phyloP scores from a whole-genome alignment of 2,888 invertebrate species.

The Eupsilia transversa region DNA sequence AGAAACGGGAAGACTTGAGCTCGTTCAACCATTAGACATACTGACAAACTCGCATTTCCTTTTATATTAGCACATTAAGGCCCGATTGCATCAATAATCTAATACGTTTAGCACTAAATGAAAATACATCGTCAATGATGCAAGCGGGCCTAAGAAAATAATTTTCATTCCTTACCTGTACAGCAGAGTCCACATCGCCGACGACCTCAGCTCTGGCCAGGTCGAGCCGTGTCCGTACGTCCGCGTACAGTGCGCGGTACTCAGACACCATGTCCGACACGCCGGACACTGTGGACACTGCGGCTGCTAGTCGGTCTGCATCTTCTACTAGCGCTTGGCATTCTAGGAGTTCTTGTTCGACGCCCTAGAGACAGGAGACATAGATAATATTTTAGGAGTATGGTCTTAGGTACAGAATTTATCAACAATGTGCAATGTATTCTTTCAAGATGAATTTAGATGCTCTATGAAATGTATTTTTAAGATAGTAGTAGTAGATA shows the following conservation, averaged over 20 bases:
- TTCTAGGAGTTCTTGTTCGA: conserved; percentile 82
- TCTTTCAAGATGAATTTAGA: background rate
- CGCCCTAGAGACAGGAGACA: conserved; percentile 71
- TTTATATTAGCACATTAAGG: background rate
- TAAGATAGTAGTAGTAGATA: background rate
- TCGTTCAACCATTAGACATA: background rate
- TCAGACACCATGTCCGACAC: conserved; percentile 83
- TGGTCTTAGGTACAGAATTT: background rate
- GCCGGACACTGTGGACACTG: conserved; percentile 74
- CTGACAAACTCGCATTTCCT: background rate
- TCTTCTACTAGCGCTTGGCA: conserved; percentile 82
- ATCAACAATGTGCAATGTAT: background rate
- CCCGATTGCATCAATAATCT: background rate
- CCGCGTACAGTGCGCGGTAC: conserved; percentile 82
- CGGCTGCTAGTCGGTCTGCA: conserved; percentile 81
- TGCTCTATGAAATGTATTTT: background rate
- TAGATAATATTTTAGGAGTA: background rate
- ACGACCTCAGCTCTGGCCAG: conserved; percentile 82
- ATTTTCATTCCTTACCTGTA: conserved; percentile 77
- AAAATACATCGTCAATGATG: no score
- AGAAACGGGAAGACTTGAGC: no score
- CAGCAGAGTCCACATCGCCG: conserved; percentile 84
- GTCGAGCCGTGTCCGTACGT: conserved; percentile 80
- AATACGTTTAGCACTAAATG: background rate
- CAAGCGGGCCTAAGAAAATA: background rate